Percentiles rank a stretch among this genome's conserved stretches.
These are phyloP conservation scores for Cydia splendana DNA, from an alignment of 1,140 invertebrate genomes.

Conservation along the genomic window DNA sequence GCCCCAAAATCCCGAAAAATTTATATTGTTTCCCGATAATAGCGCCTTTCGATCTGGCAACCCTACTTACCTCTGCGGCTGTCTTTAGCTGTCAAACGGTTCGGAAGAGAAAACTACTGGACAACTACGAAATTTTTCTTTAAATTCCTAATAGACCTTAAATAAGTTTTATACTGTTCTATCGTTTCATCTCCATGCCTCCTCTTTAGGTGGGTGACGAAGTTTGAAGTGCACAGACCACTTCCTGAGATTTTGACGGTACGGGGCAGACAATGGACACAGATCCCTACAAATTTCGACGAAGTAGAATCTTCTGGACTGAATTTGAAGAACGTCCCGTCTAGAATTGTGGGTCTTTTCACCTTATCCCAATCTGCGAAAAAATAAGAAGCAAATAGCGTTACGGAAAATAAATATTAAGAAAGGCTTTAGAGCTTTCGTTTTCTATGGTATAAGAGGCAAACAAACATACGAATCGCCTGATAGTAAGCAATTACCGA, in stretches of 20 bases:
- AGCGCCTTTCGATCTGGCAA: no score
- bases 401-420: no score
- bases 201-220: neutral
- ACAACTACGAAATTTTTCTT: neutral
- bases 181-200: neutral
- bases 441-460: no score
- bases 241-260: neutral
- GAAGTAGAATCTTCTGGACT: neutral
- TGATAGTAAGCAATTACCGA: no score
- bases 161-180: neutral
- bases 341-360: conserved; percentile 5
- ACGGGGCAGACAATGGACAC: neutral
- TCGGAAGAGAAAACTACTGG: neutral
- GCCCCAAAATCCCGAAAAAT: no score
- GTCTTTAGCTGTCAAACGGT: no score
- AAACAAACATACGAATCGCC: no score
- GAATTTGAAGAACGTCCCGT: conserved; percentile 18
- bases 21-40: no score
- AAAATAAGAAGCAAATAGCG: no score
- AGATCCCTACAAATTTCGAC: neutral
- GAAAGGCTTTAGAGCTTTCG: no score
- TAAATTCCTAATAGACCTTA: conserved; percentile 1
- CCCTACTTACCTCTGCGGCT: no score
- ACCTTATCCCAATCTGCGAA: neutral
- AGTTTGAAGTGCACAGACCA: neutral